These are phyloP conservation scores for Plemyria rubiginata DNA, from an alignment of 2,888 invertebrate species.

Conservation along the genomic window DNA sequence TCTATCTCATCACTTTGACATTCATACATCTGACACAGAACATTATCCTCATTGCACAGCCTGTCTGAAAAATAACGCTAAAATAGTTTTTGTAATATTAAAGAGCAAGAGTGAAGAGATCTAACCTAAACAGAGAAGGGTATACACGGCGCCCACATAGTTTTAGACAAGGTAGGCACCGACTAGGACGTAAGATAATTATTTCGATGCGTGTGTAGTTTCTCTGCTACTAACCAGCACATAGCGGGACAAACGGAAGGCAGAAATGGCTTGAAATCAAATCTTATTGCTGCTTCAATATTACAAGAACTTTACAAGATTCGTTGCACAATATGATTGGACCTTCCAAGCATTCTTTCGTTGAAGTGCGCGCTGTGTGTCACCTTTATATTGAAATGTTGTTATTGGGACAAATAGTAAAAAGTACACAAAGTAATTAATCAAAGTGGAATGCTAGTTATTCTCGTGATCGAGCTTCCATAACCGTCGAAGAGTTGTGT, in stretches of 20 bases:
- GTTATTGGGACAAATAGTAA: conserved; percentile 45
- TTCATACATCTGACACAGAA: conserved; percentile 81
- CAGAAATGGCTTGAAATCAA: conserved; percentile 75
- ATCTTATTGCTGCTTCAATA: conserved; percentile 82
- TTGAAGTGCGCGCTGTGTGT: conserved; percentile 78
- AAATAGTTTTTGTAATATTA: conserved; percentile 83
- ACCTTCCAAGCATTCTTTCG: conserved; percentile 83
- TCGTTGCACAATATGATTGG: conserved; percentile 85
- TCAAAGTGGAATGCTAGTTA: conserved; percentile 63
- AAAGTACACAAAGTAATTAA: conserved; percentile 56
- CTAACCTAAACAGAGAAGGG: conserved; percentile 18
- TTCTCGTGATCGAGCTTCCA: conserved; percentile 73
- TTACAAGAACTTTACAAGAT: conserved; percentile 85
- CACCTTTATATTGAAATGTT: conserved; percentile 80
- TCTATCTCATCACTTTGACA: conserved; percentile 80
- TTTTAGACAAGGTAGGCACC: conserved; percentile 15
- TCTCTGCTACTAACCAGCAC: conserved; percentile 72
- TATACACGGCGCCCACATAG: conserved; percentile 21
- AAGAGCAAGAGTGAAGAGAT: conserved; percentile 65
- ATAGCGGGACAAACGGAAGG: conserved; percentile 81
- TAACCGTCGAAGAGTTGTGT: conserved; percentile 79
- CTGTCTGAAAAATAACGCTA: conserved; percentile 79
- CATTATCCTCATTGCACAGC: conserved; percentile 81
- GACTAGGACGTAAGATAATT: conserved; percentile 12
- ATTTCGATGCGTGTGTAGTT: conserved; percentile 75